A percentile compares a stretch with the other conserved stretches of the same genome.
phyloP scores from a whole-genome alignment of 1,140 invertebrate species.

The Drosophila bocqueti region DNA sequence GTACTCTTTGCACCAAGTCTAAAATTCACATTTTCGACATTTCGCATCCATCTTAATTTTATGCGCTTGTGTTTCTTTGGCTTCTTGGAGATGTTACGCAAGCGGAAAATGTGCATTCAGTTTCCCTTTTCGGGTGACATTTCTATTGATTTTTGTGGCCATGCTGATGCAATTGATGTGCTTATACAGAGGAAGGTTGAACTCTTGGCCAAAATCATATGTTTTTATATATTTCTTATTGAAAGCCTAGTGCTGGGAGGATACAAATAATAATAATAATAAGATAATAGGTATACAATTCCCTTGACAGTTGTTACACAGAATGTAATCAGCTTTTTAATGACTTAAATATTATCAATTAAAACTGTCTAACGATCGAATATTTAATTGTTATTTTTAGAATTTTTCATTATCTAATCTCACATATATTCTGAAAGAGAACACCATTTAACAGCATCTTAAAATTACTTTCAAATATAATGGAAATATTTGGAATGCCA shows the following conservation, averaged over 20 bases:
- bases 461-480: background rate
- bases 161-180: conserved; percentile 10
- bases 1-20: background rate
- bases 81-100: conserved; percentile 42
- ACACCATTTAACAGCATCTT: background rate
- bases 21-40: conserved; percentile 20
- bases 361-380: no score
- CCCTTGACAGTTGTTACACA: no score
- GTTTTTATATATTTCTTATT: background rate
- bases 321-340: no score
- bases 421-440: no score
- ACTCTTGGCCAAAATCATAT: background rate
- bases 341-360: no score
- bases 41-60: conserved; percentile 31
- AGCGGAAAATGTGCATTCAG: conserved; percentile 28
- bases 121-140: conserved; percentile 36
- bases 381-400: no score
- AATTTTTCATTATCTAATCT: no score
- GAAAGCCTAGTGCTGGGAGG: background rate
- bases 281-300: no score
- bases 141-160: conserved; percentile 19
- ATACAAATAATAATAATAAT: no score
- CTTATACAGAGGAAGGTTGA: background rate
- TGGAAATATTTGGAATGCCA: background rate
- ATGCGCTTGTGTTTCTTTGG: conserved; percentile 16